phyloP scores from a whole-genome alignment of 2,113 vertebrate species.

The Odocoileus virginianus region DNA sequence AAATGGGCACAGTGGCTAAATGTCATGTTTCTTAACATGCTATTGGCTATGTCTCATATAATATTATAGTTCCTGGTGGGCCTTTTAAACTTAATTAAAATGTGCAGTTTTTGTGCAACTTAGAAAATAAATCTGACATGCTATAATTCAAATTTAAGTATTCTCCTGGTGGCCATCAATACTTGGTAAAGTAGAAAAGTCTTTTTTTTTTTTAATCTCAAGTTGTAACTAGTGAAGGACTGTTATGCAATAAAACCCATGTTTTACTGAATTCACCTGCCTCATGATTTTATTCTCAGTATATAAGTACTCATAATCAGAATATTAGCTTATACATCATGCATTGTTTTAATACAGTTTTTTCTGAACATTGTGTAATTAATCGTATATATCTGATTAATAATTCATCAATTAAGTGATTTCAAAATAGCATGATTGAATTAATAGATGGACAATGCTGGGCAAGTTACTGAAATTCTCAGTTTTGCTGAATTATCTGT shows the following conservation, averaged over 20 bases:
- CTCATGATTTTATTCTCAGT: not conserved
- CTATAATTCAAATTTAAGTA: constrained; percentile 35
- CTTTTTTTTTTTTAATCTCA: not conserved
- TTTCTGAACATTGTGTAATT: not conserved
- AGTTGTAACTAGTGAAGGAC: not conserved
- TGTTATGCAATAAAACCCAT: not conserved
- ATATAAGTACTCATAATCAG: not conserved
- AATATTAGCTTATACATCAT: not conserved
- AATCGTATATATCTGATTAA: not conserved
- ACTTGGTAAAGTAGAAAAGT: constrained; percentile 17
- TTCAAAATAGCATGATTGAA: not conserved
- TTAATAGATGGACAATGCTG: not conserved
- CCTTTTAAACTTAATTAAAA: constrained; percentile 61
- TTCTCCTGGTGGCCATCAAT: constrained; percentile 10
- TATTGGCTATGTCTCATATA: constrained; percentile 36
- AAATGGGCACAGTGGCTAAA: constrained; percentile 16
- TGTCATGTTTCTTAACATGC: not conserved
- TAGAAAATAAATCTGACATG: constrained; percentile 55
- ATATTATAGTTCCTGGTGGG: constrained; percentile 38
- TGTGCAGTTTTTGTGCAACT: constrained; percentile 7
- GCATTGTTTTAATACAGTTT: not conserved
- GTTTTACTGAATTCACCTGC: not conserved
- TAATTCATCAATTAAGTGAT: not conserved
- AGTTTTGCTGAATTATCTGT: not conserved
- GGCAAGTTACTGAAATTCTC: not conserved